Base-by-base conservation (phyloP, 2,113 vertebrate genomes). In the Turnix velox region DNA sequence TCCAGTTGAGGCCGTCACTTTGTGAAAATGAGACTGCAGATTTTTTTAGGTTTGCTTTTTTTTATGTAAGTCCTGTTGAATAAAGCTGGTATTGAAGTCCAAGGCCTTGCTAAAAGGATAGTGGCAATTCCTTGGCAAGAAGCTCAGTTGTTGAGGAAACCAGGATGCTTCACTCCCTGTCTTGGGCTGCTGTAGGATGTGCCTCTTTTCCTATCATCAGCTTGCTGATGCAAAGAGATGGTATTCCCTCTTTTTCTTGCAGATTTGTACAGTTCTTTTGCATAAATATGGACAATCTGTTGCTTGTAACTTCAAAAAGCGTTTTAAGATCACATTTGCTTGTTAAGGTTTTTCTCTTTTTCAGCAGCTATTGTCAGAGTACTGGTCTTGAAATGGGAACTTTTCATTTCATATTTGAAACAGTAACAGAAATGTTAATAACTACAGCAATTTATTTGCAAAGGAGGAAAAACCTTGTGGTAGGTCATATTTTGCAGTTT, bases 81-180 rank as follows among this genome's bases (percentile, higher is more conserved):
- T 95, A 91, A 95, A 88, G 85, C 84, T 74, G 39, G n/a, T 85
- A 92, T 95, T 95, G 87, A 92, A 82, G 58, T 73, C 48, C 17
- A 43, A 43, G 37, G 51, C 69, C 77, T 92, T 93, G 24, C 13
- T 88, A 40, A 93, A 93, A 93, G 63, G 87, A 91, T 74, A 91
- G 78, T 25, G 18, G 58, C 57, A 84, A 87, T 96, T 94, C 67
- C 51, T 94, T 96, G 96, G 92, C 94, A 89, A 73, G 82, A 73
- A 83, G 25, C 63, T 79, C 0, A 14, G 91, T 90, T 94, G 94
- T 94, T 94, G 72, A 75, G 88, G 93, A 72, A 92, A 45, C 88
- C 79, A 65, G 33, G 52, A 78, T 93, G 71, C 54, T 84, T 90
- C 48, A 0, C 80, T 83, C 72, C 63, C 33, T 48, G 83, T 54